A percentile compares a stretch with the other conserved stretches of the same genome.
Conservation (phyloP, 2,113 vertebrate genomes). For the Poeciliopsis retropinna region DNA sequence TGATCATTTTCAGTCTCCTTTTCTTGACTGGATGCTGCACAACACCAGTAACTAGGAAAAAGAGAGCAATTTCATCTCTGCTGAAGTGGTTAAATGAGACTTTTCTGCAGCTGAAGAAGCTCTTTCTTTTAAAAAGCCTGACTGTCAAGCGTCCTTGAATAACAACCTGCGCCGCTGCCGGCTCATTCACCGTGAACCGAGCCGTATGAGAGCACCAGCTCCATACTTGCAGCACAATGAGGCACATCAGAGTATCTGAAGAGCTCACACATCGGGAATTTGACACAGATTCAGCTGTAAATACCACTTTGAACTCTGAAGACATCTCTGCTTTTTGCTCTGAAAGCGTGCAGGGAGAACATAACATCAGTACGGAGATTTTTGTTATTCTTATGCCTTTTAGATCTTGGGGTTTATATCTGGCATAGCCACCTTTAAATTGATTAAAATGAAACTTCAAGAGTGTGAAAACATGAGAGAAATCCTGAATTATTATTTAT, state of each 20-base stretch:
- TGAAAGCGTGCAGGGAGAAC: background rate
- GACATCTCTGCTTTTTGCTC: background rate
- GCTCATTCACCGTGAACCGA: conserved; percentile 29
- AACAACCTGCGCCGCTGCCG: conserved; percentile 12
- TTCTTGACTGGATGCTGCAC: background rate
- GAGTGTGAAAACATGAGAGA: background rate
- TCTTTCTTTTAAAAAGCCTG: conserved; percentile 12
- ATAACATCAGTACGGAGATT: background rate
- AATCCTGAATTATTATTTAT: background rate
- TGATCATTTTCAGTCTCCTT: background rate
- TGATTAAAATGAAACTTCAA: background rate
- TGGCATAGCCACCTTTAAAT: background rate
- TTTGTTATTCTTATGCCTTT: background rate
- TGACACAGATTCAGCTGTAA: conserved; percentile 16
- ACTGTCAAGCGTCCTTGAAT: conserved; percentile 42
- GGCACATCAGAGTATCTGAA: background rate
- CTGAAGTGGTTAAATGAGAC: conserved; percentile 26
- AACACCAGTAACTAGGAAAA: background rate
- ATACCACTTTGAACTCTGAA: background rate
- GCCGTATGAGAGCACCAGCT: conserved; percentile 31
- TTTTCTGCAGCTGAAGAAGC: conserved; percentile 23
- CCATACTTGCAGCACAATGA: conserved; percentile 15
- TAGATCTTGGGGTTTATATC: background rate
- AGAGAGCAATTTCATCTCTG: background rate
- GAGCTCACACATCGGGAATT: background rate